These are phyloP conservation scores for Gobio gobio DNA, from an alignment of 2,113 vertebrate genomes.

Conservation along the genomic window DNA sequence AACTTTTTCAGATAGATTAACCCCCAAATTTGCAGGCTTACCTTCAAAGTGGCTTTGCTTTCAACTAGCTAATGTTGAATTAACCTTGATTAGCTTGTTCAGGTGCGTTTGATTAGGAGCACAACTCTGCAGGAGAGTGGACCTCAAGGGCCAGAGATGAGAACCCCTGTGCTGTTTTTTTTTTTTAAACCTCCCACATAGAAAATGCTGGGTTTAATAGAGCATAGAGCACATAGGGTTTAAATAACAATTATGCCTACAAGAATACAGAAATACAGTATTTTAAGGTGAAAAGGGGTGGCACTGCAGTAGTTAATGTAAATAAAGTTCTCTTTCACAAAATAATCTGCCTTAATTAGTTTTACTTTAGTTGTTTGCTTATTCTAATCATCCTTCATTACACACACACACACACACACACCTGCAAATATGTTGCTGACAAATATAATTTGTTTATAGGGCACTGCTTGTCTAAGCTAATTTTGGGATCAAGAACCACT, in stretches of 20 bases:
- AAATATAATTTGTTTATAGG: conserved; percentile 5
- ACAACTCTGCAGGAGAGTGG: too few relatives aligned
- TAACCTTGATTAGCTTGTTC: too few relatives aligned
- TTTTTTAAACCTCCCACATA: background rate
- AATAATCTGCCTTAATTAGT: background rate
- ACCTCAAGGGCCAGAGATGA: background rate
- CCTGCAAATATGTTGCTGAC: conserved; percentile 2
- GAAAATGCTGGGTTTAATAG: too few relatives aligned
- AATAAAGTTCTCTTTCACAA: background rate
- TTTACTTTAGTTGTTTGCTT: conserved; percentile 9
- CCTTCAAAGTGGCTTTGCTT: too few relatives aligned
- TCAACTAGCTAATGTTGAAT: too few relatives aligned
- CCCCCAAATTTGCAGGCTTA: too few relatives aligned
- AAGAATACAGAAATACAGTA: background rate
- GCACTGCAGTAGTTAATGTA: background rate
- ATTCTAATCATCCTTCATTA: background rate
- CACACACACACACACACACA: conserved; percentile 11
- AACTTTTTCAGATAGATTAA: too few relatives aligned
- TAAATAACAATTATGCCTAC: background rate
- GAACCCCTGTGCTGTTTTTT: too few relatives aligned
- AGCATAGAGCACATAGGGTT: too few relatives aligned
- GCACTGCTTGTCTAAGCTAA: conserved; percentile 6
- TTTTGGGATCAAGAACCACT: background rate
- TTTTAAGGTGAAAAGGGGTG: background rate
- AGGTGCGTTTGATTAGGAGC: too few relatives aligned